Base-by-base conservation (phyloP, 2,888 invertebrate genomes). In the Acleris literana region DNA sequence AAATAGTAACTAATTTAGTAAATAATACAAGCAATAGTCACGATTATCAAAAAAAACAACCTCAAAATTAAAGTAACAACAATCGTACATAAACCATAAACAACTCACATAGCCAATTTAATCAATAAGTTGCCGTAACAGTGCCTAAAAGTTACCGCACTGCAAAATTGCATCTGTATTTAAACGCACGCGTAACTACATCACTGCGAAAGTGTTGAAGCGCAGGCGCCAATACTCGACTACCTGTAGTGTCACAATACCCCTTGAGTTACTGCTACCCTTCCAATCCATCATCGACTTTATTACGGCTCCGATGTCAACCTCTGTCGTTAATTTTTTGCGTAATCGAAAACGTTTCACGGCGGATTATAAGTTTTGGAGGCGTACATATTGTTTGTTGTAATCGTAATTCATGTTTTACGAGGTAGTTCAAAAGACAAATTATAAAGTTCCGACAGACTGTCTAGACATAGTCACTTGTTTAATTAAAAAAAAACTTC, bases 261-360 rank as follows among this genome's bases (percentile, higher is more conserved):
- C 64, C 79, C 81, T 80, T 79, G 90, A 90, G 80, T 90, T 88
- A 90, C 85, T 77, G 77, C 82, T 82, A 84, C 82, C 88, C 88
- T 85, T 83, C 82, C 84, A 86, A 92, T 92, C 92, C 90, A 89
- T 92, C 92, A 92, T 91, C 88, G 90, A 92, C 91, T 92, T 92
- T 92, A 92, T 92, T 91, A 84, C 88, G 92, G 92, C 92, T 90
- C 92, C 92, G 78, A 86, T 92, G 92, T 92, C 92, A 91, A 88
- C 88, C 79, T 80, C 81, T 71, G 82, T 82, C 83, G 80, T 83
- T 80, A 79, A 80, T 81, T 73, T 80, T 88, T 86, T 87, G 82
- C 81, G 81, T 81, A 85, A 83, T 78, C 74, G 78, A 80, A 79
- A 78, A 80, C 77, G 81, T 82, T 83, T 85, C 77, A 79, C 79